Conservation (phyloP, 2,797 vertebrate genomes). For the Alcedo quadribrachys region DNA sequence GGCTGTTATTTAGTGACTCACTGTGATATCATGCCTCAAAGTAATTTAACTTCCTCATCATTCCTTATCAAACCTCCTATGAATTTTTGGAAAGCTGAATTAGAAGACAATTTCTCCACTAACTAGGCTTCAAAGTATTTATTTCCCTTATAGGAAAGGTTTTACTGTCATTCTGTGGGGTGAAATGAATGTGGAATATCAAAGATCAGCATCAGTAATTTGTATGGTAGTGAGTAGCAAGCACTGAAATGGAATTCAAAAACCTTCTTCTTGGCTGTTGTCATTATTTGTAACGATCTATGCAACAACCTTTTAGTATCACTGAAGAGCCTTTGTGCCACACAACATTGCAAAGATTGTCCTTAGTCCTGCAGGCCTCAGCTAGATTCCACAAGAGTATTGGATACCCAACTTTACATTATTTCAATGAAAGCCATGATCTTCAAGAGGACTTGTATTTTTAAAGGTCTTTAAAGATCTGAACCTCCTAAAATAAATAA, state of each 20-base stretch:
- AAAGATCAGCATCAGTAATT: neutral
- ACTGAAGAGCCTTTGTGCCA: neutral
- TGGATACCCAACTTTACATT: fast-evolving
- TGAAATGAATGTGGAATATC: neutral
- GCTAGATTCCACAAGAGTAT: neutral
- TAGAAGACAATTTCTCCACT: neutral
- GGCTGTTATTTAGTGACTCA: neutral
- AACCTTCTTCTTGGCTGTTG: neutral
- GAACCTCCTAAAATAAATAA: neutral
- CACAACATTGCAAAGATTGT: neutral
- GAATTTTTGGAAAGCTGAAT: neutral
- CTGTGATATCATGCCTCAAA: neutral
- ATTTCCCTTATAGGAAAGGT: neutral
- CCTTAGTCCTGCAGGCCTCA: neutral
- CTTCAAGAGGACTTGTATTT: neutral
- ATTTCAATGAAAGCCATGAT: neutral
- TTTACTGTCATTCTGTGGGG: neutral
- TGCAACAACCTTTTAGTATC: neutral
- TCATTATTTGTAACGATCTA: neutral
- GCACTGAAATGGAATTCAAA: neutral
- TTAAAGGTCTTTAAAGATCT: neutral
- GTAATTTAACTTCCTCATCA: neutral
- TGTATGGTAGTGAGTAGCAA: neutral
- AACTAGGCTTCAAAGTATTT: neutral
- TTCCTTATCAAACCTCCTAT: neutral